Conservation (phyloP, 2,797 vertebrate species). For the Pitangus sulphuratus region DNA sequence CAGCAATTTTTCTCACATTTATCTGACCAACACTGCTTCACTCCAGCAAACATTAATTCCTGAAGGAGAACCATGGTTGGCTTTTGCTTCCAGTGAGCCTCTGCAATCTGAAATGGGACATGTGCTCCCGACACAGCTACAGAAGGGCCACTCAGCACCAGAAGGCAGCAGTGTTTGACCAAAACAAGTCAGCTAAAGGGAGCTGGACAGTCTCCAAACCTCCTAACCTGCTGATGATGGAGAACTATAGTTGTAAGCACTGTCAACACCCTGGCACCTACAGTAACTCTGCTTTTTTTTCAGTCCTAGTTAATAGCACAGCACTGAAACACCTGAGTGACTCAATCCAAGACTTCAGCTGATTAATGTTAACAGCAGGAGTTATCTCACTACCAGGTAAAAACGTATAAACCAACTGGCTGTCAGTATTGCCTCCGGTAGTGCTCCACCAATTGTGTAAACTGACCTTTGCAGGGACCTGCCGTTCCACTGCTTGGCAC, state of each 20-base stretch:
- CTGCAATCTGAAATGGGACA: neutral
- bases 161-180: neutral
- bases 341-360: neutral
- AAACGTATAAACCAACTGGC: conserved; percentile 22
- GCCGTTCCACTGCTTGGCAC: neutral
- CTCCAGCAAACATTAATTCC: neutral
- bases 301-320: neutral
- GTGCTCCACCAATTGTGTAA: neutral
- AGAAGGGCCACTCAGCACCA: neutral
- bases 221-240: neutral
- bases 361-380: neutral
- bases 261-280: neutral
- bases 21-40: neutral
- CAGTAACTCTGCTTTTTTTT: neutral
- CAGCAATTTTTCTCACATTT: neutral
- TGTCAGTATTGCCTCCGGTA: neutral
- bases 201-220: neutral
- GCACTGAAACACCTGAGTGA: neutral
- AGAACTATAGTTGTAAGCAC: neutral
- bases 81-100: neutral
- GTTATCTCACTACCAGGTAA: neutral
- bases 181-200: neutral
- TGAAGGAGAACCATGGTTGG: neutral
- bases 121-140: neutral
- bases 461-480: neutral